Evolutionary conservation across 2,888 invertebrate species (phyloP).

Genomic region (Tachystola acroxantha): DNA sequence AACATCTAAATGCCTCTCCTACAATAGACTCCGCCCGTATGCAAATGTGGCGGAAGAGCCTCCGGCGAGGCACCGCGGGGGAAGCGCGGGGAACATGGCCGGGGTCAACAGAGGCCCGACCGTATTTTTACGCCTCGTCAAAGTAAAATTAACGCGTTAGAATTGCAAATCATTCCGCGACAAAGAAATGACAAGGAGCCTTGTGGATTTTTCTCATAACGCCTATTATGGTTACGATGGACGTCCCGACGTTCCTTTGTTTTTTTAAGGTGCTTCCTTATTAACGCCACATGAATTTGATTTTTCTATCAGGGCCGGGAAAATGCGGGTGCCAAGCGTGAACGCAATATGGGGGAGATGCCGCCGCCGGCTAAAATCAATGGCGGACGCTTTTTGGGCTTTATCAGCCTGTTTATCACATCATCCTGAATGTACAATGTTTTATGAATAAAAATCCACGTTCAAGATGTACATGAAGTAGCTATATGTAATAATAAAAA

Average conservation of each 20-base stretch:
- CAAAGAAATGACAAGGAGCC: constrained; percentile 68
- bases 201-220: constrained; percentile 69
- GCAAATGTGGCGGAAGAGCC: constrained; percentile 62
- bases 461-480: no score
- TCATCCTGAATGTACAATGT: not conserved
- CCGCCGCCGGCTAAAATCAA: constrained; percentile 36
- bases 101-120: constrained; percentile 31
- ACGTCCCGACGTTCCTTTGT: constrained; percentile 31
- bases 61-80: constrained; percentile 31
- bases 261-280: constrained; percentile 37
- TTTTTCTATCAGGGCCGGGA: constrained; percentile 37
- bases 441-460: not conserved
- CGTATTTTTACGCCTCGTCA: constrained; percentile 72
- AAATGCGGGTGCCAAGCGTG: constrained; percentile 28
- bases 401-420: constrained; percentile 18
- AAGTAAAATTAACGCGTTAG: constrained; percentile 74
- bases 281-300: constrained; percentile 43
- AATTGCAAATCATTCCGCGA: constrained; percentile 72
- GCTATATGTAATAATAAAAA: no score
- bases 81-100: constrained; percentile 11
- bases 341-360: constrained; percentile 32
- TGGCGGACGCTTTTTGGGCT: constrained; percentile 25
- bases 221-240: constrained; percentile 42
- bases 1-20: constrained; percentile 48
- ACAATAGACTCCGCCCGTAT: constrained; percentile 66